These are phyloP conservation scores for Thymelicus sylvestris DNA, from an alignment of 2,888 invertebrate species.

Conservation along the genomic window DNA sequence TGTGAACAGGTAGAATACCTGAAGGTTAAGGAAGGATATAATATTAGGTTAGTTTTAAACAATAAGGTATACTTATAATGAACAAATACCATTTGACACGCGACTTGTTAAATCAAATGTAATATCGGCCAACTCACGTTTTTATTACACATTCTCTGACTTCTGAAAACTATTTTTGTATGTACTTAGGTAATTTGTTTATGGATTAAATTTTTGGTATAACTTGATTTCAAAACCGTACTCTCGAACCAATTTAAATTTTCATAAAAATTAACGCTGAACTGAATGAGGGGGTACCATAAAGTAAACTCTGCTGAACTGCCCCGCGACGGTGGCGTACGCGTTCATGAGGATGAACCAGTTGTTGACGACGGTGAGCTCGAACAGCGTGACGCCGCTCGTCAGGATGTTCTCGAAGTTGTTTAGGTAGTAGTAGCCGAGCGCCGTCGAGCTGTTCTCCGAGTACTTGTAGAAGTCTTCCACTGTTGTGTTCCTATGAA, in stretches of 20 bases:
- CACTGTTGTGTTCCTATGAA: conserved; percentile 90
- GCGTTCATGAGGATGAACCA: conserved; percentile 97
- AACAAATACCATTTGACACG: too few relatives aligned
- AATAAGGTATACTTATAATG: too few relatives aligned
- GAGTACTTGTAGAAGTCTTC: conserved; percentile 92
- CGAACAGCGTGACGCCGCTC: conserved; percentile 93
- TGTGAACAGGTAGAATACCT: conserved; percentile 92
- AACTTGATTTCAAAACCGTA: too few relatives aligned
- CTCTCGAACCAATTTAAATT: too few relatives aligned
- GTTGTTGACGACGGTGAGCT: conserved; percentile 95
- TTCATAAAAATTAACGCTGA: too few relatives aligned
- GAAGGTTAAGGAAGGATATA: conserved; percentile 34
- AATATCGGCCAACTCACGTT: too few relatives aligned
- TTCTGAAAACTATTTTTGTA: too few relatives aligned
- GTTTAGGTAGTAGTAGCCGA: conserved; percentile 95
- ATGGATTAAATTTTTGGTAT: too few relatives aligned
- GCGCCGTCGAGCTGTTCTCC: conserved; percentile 86
- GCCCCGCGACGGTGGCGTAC: conserved; percentile 88
- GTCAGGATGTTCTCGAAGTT: conserved; percentile 92
- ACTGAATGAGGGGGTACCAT: conserved; percentile 88
- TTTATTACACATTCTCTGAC: too few relatives aligned
- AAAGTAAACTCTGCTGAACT: conserved; percentile 92
- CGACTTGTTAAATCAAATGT: too few relatives aligned
- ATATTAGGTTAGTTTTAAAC: neutral
- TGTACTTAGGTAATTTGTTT: too few relatives aligned